Percentiles rank a stretch among this genome's conserved stretches.
phyloP scores from a whole-genome alignment of 2,113 vertebrate species.

The Nothoprocta pentlandii region DNA sequence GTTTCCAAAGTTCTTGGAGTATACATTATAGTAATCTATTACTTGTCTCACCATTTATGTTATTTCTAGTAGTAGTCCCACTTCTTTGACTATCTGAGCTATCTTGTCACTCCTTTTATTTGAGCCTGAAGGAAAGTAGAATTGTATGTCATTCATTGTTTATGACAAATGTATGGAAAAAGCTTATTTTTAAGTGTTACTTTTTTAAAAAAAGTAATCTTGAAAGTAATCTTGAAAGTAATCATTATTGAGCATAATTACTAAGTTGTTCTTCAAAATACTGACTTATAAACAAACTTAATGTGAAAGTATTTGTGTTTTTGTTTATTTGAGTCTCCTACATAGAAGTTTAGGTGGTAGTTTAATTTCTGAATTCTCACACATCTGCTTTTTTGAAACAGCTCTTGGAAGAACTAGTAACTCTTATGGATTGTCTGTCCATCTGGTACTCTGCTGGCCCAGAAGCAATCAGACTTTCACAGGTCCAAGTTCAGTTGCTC shows the following conservation, averaged over 20 bases:
- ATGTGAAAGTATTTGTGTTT: neutral
- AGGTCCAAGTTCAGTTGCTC: constrained; percentile 90
- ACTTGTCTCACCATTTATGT: neutral
- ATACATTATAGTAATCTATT: accelerated
- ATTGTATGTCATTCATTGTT: neutral
- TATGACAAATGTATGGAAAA: neutral
- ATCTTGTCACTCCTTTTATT: neutral
- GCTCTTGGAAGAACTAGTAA: constrained; percentile 91
- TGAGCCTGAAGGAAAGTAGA: neutral
- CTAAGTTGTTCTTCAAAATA: neutral
- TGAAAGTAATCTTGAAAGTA: neutral
- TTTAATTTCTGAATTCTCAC: neutral
- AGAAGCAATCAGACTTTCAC: constrained; percentile 89
- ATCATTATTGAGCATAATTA: neutral
- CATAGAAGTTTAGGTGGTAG: neutral
- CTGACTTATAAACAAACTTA: neutral
- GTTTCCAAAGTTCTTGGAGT: neutral
- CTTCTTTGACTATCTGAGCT: neutral
- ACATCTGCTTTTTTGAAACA: constrained; percentile 48
- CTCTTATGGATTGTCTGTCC: constrained; percentile 92
- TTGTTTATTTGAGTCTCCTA: neutral
- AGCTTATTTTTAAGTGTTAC: neutral
- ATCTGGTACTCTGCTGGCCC: constrained; percentile 89
- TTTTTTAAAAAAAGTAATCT: neutral
- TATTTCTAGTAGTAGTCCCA: neutral